Percentiles rank a stretch among this genome's conserved stretches.
Conservation (phyloP, 1,140 invertebrate genomes). For the Triops cancriformis region DNA sequence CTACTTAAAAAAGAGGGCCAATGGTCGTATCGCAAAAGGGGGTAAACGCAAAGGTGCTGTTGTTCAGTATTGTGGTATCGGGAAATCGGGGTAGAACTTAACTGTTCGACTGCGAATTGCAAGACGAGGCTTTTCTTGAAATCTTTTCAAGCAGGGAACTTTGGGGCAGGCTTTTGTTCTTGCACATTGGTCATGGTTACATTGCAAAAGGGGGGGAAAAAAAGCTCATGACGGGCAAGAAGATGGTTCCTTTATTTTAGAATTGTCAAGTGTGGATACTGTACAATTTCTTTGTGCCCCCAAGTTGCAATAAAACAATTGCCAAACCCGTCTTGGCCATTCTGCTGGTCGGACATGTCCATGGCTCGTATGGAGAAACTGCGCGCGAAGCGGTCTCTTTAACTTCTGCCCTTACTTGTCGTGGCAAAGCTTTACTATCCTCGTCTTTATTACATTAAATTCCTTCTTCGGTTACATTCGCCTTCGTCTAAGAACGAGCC, state of each 20-base stretch:
- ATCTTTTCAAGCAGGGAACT: neutral
- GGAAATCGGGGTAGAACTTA: neutral
- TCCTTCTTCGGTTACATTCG: no score
- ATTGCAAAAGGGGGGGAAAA: neutral
- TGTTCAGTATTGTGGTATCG: neutral
- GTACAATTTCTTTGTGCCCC: neutral
- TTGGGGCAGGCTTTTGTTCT: neutral
- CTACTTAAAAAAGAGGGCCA: neutral
- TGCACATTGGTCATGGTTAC: neutral
- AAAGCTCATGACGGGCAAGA: neutral
- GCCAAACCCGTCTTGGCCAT: neutral
- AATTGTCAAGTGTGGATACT: neutral
- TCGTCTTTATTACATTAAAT: no score
- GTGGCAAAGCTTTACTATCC: neutral
- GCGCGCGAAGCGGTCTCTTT: neutral
- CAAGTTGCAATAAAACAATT: neutral
- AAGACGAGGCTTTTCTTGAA: neutral
- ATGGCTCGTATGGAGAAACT: neutral
- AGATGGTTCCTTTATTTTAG: neutral
- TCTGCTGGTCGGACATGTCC: neutral
- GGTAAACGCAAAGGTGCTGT: neutral
- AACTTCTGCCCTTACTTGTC: neutral
- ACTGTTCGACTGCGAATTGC: neutral
- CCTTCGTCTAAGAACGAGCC: no score
- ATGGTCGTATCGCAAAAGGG: neutral